Evolutionary conservation across 2,113 vertebrate species (phyloP), one percentile per base, ranked within the genome.

Genomic region (Arvicanthis niloticus): DNA sequence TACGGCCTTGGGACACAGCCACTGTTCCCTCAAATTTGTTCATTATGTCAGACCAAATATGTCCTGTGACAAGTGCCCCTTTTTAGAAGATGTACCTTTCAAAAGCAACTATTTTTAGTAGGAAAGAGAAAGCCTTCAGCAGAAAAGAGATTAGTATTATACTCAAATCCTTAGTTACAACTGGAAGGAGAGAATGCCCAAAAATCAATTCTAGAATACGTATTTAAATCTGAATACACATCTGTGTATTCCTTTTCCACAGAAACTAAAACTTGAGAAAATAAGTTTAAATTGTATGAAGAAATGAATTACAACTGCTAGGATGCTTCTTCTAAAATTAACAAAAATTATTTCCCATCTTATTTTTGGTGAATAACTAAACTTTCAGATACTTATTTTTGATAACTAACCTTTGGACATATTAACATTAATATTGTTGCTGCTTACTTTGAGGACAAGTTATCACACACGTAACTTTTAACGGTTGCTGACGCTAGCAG

Each of bases 241-340:
- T 90, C 76, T 92, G 26, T 56, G 77, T 56, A 96, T 42, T 76
- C 67, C 80, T 51, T 77, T 95, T 94, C 87, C 60, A 89, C n/a
- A 95, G 77, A 95, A 80, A 88, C 62, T 87, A 72, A 96, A 96
- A 94, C 91, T 37, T 72, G 45, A 86, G 13, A 95, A 93, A 91
- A 48, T 72, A 12, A 93, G n/a, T 51, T 93, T 84, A 92, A 78
- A 93, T 75, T 80, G 56, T 56, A 90, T 65, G 3, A 48, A 95
- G 19, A 92, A 91, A 88, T 90, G 13, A 94, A 72, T 45, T 70
- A 40, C n/a, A 73, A 78, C 19, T 70, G 94, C 88, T 40, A 85
- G 40, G 56, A 37, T 75, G 58, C 48, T 97, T 75, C 37, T 88
- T 11, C 3, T 90, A 51, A 88, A 73, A 62, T 62, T 31, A 58